Evolutionary conservation across 1,140 invertebrate species (phyloP), one percentile per base, ranked within the genome.

Genomic region (Gonatopus flavifemur): DNA sequence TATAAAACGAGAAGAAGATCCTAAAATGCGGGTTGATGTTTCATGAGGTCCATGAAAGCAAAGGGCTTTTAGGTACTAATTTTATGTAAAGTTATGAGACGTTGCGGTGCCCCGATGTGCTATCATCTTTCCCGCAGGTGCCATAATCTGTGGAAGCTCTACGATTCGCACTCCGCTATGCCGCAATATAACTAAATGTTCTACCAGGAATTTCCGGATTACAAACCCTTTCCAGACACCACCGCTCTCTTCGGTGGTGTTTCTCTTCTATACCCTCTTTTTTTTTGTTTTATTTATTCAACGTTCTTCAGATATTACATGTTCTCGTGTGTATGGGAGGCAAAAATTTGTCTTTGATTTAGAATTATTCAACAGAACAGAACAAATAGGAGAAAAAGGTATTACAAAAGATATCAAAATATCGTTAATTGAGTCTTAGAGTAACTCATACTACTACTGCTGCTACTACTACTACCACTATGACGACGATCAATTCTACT

Each of bases 11-110:
- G n/a, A n/a, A n/a, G n/a, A n/a, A n/a, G n/a, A n/a, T n/a, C n/a
- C n/a, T n/a, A n/a, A n/a, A n/a, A n/a, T n/a, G n/a, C n/a, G n/a
- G n/a, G n/a, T n/a, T n/a, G 31, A 51, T 48, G 46, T 39, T 49
- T 37, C 55, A 49, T 46, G 61, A 43, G 33, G 24, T 46, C 52
- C 59, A 60, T 65, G 58, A 67, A 66, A 39, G 41, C 55, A 32
- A 65, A 67, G 66, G 59, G 69, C 70, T 71, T 71, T 72, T 72
- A 72, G 70, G 57, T 69, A 70, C 70, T 72, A 72, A 72, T 72
- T 72, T 72, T 72, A 71, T 72, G 70, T 72, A 70, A 66, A 72
- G 64, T 70, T 71, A 72, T 68, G 68, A 70, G 62, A 57, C 50
- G 51, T 38, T 42, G 54, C 52, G 52, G 48, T 43, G 52, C 65